Base-by-base conservation (phyloP, 2,113 vertebrate species). In the Hydrolagus affinis region DNA sequence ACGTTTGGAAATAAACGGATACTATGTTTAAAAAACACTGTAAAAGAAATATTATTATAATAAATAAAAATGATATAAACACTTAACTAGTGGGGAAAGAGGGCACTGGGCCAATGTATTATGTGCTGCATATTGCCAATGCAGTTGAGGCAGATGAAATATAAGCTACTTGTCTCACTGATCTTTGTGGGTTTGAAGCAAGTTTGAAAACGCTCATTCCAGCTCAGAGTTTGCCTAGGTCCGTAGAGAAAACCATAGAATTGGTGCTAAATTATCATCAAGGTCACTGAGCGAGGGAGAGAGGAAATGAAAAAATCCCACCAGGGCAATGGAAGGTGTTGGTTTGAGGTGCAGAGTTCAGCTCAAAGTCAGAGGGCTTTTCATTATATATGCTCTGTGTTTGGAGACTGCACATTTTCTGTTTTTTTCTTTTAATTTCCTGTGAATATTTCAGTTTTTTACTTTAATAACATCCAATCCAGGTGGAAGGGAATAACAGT, bases 141-240 rank as follows among this genome's bases (percentile, higher is more conserved):
- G 3, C 8, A 19, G 10, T 78, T 62, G 56, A 62, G 44, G 57
- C 76, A 78, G 25, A 78, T 78, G 57, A 23, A 44, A 78, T 62
- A 23, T 23, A 78, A 60, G 59, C 44, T 77, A 44, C 59, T 30
- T 77, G 75, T 44, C 11, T 77, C 75, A 59, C 21, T 60, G 59
- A 25, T 15, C 11, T n/a, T 12, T 62, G 21, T 44, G 30, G 19
- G 57, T 60, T 12, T 78, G n/a, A 78, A 78, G 11, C 62, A 78
- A 60, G 57, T 62, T 78, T 56, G 76, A 44, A 78, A 78, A 78
- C n/a, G 60, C 76, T 78, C 76, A 78, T 78, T 23, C 14, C 57
- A 23, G 76, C 25, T 62, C 76, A 56, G 62, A 78, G 57, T 78
- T 56, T 23, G 76, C 76, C 23, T 14, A 78, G 62, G 23, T 56